Base-by-base conservation (phyloP, 2,888 invertebrate genomes). In the Parascotia fuliginaria region DNA sequence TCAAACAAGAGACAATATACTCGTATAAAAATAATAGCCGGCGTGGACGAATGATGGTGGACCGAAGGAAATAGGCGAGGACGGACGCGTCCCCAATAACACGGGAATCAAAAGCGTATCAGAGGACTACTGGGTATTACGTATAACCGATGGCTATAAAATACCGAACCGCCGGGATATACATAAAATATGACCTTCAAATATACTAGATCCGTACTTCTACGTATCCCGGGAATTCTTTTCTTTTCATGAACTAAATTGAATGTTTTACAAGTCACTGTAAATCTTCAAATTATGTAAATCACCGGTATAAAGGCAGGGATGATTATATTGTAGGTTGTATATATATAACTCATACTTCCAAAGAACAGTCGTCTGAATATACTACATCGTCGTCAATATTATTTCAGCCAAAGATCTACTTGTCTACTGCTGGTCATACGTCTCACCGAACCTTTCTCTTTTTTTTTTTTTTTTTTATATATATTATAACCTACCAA, bases 81-180 rank as follows among this genome's bases (percentile, higher is more conserved):
- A 42, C 11, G 42, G 40, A 12, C 27, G 31, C 15, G 14, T 44
- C 1, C 19, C 42, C 41, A 38, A 52, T 54, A 51, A 47, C 42
- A 44, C 24, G 38, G 31, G 44, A 55, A 55, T 49, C 48, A 49
- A 43, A 51, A 47, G 37, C 32, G 39, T 51, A 50, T 57, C 54
- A 39, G 32, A 37, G 34, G 38, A 40, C 49, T 48, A 27, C 29
- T 16, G 36, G 54, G 57, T 42, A 61, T 57, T 65, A 42, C 42
- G 33, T 39, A 39, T 36, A 50, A 50, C 40, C 28, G 31, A 22
- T 29, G 34, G 37, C 49, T 51, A 55, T 58, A 61, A 52, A 63
- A 47, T 43, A 32, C 29, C 42, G 19, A 45, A 40, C 41, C 31
- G 39, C 16, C 27, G 33, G 44, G 45, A 48, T 56, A 41, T 43